Evolutionary conservation across 2,797 vertebrate species (phyloP).

Genomic region (Rhinichthys osculus): DNA sequence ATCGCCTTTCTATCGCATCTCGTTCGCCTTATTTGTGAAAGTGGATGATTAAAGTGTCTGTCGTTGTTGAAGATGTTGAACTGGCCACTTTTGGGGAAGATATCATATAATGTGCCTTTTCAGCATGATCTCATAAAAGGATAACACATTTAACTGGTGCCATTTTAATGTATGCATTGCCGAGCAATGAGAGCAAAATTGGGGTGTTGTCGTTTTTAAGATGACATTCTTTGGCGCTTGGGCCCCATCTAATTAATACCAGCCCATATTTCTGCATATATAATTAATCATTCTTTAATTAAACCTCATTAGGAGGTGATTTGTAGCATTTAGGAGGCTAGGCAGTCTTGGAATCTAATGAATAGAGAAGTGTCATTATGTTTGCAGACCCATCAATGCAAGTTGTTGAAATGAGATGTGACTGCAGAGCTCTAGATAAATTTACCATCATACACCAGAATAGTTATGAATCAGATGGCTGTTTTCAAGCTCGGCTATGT

Average conservation of each 20-base stretch:
- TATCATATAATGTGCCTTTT: not conserved
- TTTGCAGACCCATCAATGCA: slow-evolving; percentile 34
- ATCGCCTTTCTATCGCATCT: slow-evolving; percentile 44
- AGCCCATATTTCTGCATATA: slow-evolving; percentile 26
- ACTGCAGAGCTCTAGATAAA: slow-evolving; percentile 31
- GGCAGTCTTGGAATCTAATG: slow-evolving; percentile 47
- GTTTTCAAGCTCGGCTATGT: slow-evolving; percentile 6
- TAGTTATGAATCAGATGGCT: slow-evolving; percentile 22
- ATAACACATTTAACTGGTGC: slow-evolving; percentile 15
- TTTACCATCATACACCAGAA: slow-evolving; percentile 20
- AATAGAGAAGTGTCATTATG: slow-evolving; percentile 51
- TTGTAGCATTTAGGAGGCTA: slow-evolving; percentile 44
- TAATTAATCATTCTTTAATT: slow-evolving; percentile 50
- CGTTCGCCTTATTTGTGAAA: slow-evolving; percentile 47
- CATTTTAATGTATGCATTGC: slow-evolving; percentile 17
- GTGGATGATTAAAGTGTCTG: slow-evolving; percentile 45
- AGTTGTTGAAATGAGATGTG: slow-evolving; percentile 48
- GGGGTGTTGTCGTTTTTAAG: slow-evolving; percentile 37
- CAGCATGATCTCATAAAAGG: not conserved
- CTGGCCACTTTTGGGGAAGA: slow-evolving; percentile 13
- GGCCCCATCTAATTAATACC: slow-evolving; percentile 43
- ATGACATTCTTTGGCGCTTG: slow-evolving; percentile 24
- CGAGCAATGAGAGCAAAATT: slow-evolving; percentile 21
- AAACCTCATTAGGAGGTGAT: slow-evolving; percentile 51
- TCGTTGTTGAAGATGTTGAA: slow-evolving; percentile 47